Percentiles rank a stretch among this genome's conserved stretches.
phyloP scores from a whole-genome alignment of 2,888 invertebrate species.

The Stenichneumon culpator region DNA sequence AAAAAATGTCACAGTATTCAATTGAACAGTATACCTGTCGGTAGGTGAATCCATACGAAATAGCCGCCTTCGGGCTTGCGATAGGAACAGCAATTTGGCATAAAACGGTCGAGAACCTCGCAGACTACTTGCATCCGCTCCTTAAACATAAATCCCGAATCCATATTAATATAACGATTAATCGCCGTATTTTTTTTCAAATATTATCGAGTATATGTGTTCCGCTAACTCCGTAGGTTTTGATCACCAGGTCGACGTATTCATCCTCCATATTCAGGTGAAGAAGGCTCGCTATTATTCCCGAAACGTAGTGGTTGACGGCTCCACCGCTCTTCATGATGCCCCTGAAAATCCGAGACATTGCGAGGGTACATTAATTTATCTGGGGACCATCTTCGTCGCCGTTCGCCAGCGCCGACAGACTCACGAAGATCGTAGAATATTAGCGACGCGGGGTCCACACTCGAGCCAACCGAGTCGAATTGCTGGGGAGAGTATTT shows the following conservation, averaged over 20 bases:
- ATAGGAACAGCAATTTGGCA: slow-evolving; percentile 85
- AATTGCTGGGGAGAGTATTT: slow-evolving; percentile 88
- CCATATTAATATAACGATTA: neutral
- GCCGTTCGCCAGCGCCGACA: neutral
- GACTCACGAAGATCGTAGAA: slow-evolving; percentile 83
- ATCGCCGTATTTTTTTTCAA: neutral
- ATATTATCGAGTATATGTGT: neutral
- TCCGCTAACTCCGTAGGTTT: slow-evolving; percentile 82
- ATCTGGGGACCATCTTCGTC: neutral
- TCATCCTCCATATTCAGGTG: slow-evolving; percentile 86
- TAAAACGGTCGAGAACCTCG: slow-evolving; percentile 82
- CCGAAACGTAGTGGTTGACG: slow-evolving; percentile 87
- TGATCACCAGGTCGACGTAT: slow-evolving; percentile 84
- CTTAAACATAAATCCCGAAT: slow-evolving; percentile 70
- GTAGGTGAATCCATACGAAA: slow-evolving; percentile 88
- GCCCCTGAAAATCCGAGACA: slow-evolving; percentile 82
- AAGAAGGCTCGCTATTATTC: slow-evolving; percentile 86
- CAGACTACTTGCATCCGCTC: slow-evolving; percentile 85
- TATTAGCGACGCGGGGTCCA: slow-evolving; percentile 83
- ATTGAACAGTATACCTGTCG: slow-evolving; percentile 77
- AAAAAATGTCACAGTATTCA: too few relatives aligned
- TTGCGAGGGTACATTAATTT: neutral
- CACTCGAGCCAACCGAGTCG: slow-evolving; percentile 90
- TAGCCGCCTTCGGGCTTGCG: slow-evolving; percentile 87
- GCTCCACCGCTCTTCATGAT: slow-evolving; percentile 87